Evolutionary conservation across 2,888 invertebrate species (phyloP), one percentile per base, ranked within the genome.

Genomic region (Torymus texanus): DNA sequence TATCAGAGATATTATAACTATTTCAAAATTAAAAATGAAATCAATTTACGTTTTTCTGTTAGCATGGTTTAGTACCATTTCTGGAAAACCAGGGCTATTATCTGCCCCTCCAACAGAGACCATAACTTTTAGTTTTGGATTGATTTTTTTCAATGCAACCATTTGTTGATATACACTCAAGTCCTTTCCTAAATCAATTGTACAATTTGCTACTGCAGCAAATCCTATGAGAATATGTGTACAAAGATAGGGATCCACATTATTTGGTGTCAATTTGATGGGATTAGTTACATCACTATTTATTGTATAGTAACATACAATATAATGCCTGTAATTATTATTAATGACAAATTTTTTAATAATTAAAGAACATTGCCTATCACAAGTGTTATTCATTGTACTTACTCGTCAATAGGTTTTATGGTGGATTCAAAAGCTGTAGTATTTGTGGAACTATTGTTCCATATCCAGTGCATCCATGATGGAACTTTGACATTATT

Each of bases 171-270:
- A n/a, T n/a, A n/a, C n/a, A n/a, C 0, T 81, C 4, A 85, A 85
- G 78, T 86, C 75, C 13, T 91, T 87, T 13, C 92, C 91, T 41
- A 95, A 90, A 73, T 90, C 84, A 51, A 97, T 90, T 11, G 92
- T 91, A 83, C 93, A 93, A 85, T 95, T 93, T 4, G 88, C 87
- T 59, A 97, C 91, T 79, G 89, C 88, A 24, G 94, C 95, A 91
- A 95, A 95, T 62, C 95, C 97, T 77, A 96, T 91, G 88, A 95
- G 95, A 80, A 97, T 93, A 90, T 97, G 97, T 0, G 96, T 96
- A 88, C 97, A 97, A 77, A 97, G 91, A 84, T 92, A 89, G 29
- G 95, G 93, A 87, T 95, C 93, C 51, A 97, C 92, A 84, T 92
- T 90, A 55, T 90, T 87, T 8, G 94, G 93, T 85, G 90, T 87